Conservation (phyloP, 2,888 invertebrate species). For the Cheilosia variabilis region DNA sequence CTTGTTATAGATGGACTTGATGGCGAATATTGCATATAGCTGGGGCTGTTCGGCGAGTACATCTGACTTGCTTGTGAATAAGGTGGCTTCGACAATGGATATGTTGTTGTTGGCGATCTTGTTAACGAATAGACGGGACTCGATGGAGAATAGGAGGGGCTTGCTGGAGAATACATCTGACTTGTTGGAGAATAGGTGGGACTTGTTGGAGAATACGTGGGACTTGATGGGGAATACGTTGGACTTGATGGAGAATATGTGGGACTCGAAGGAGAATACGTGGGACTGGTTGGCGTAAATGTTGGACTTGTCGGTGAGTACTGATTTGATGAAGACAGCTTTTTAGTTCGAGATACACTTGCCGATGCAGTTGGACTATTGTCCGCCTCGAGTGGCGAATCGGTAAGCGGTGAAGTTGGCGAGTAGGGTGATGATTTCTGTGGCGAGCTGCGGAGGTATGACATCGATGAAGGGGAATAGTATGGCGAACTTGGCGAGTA, state of each 20-base stretch:
- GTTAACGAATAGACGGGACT: conserved; percentile 91
- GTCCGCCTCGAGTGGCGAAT: conserved; percentile 84
- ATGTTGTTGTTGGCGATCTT: conserved; percentile 86
- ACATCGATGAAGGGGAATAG: conserved; percentile 80
- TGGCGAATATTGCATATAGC: conserved; percentile 90
- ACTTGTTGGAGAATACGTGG: conserved; percentile 85
- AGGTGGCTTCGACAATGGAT: conserved; percentile 84
- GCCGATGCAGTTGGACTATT: background rate
- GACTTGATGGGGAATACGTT: conserved; percentile 86
- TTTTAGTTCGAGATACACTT: conserved; percentile 15
- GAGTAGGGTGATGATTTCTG: conserved; percentile 41
- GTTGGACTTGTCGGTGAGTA: conserved; percentile 85
- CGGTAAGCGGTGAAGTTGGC: conserved; percentile 85
- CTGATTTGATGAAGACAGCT: conserved; percentile 56
- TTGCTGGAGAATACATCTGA: conserved; percentile 87
- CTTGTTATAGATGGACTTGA: conserved; percentile 86
- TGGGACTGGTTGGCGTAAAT: conserved; percentile 87
- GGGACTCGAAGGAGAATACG: conserved; percentile 90
- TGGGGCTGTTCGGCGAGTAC: conserved; percentile 88
- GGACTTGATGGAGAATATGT: conserved; percentile 86
- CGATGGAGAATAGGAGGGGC: conserved; percentile 89
- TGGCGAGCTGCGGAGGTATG: conserved; percentile 32
- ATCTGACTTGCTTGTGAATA: conserved; percentile 89
- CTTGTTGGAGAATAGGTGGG: conserved; percentile 90
- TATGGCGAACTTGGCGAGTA: conserved; percentile 89